phyloP scores from a whole-genome alignment of 2,797 vertebrate genomes.

The Lacerta viridis region DNA sequence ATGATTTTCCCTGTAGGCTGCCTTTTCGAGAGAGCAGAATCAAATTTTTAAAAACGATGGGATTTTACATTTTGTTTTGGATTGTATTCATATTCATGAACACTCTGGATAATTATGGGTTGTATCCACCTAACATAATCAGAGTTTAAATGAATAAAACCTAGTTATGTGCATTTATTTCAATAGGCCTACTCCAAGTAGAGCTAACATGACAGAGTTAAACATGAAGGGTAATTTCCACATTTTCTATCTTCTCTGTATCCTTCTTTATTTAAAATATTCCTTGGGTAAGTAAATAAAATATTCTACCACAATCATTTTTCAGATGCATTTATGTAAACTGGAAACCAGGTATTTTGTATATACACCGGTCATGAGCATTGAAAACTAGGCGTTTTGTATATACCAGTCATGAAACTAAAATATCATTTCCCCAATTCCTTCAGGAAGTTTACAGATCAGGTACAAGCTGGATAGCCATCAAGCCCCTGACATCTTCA shows the following conservation, averaged over 20 bases:
- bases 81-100: too few relatives aligned
- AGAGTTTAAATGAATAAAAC: too few relatives aligned
- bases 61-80: too few relatives aligned
- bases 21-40: too few relatives aligned
- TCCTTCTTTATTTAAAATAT: neutral
- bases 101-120: too few relatives aligned
- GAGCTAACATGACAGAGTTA: too few relatives aligned
- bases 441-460: constrained; percentile 90
- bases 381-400: neutral
- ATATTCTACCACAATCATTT: neutral
- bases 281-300: constrained; percentile 13
- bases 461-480: constrained; percentile 88
- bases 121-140: too few relatives aligned
- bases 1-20: too few relatives aligned
- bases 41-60: too few relatives aligned
- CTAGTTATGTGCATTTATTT: too few relatives aligned
- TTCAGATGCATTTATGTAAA: neutral
- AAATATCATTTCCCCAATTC: constrained; percentile 32
- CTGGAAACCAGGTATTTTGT: neutral
- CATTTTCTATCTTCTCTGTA: neutral
- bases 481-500: constrained; percentile 85
- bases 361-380: neutral
- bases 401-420: neutral
- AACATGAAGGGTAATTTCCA: neutral
- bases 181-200: too few relatives aligned